Evolutionary conservation across 2,113 vertebrate species (phyloP).

Genomic region (Grallaria varia): DNA sequence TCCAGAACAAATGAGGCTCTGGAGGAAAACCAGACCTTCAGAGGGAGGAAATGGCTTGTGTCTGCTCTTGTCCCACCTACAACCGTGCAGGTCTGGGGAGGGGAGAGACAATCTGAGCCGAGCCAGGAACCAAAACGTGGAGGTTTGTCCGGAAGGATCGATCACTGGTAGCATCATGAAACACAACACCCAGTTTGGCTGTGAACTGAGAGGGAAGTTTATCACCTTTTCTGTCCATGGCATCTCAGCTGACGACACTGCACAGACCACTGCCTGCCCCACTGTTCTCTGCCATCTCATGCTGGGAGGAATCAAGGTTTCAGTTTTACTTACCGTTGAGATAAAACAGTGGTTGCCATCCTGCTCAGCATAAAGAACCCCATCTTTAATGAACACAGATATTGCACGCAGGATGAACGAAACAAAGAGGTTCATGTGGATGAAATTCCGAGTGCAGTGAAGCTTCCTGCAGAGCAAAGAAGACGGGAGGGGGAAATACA

Average conservation of each 20-base stretch:
- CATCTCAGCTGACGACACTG: background rate
- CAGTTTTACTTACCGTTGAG: constrained; percentile 78
- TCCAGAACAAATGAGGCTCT: background rate
- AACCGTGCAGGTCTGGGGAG: background rate
- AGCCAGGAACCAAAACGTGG: background rate
- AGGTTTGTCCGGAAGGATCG: background rate
- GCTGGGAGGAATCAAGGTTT: background rate
- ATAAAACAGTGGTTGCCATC: constrained; percentile 90
- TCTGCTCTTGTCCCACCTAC: background rate
- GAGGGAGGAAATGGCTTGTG: background rate
- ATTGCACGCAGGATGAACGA: constrained; percentile 97
- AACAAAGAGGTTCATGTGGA: constrained; percentile 98
- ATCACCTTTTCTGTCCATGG: background rate
- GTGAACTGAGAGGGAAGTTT: background rate
- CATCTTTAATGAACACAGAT: constrained; percentile 97
- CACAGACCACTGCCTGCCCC: background rate
- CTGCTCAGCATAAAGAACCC: constrained; percentile 90
- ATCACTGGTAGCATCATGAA: fast-evolving
- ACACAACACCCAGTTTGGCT: background rate
- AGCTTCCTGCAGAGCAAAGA: constrained; percentile 82
- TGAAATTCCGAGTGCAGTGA: constrained; percentile 98
- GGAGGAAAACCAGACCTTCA: background rate
- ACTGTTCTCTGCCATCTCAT: background rate
- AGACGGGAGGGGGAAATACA: background rate
- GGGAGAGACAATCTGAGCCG: background rate